phyloP scores from a whole-genome alignment of 2,888 invertebrate species.

The Dicyrtoma fusca region DNA sequence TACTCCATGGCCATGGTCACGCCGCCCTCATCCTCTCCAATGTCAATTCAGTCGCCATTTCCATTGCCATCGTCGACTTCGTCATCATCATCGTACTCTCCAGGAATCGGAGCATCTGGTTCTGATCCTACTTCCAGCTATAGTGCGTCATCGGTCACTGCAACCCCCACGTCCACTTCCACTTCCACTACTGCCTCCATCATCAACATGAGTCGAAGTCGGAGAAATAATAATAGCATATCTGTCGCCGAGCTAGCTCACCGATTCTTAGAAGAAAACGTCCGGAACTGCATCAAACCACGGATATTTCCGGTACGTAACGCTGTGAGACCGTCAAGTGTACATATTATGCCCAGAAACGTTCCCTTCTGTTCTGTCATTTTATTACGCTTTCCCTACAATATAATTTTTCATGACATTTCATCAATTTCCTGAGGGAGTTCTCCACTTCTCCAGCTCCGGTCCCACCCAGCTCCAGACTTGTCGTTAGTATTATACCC shows the following conservation, averaged over 20 bases:
- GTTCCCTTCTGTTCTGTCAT: slow-evolving; percentile 44
- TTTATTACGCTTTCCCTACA: slow-evolving; percentile 52
- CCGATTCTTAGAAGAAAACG: slow-evolving; percentile 54
- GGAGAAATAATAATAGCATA: neutral
- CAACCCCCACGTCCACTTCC: slow-evolving; percentile 39
- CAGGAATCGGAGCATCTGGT: no score
- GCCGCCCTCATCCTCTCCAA: neutral
- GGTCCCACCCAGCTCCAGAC: neutral
- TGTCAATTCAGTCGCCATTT: neutral
- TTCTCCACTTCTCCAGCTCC: slow-evolving; percentile 8
- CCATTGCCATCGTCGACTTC: slow-evolving; percentile 1
- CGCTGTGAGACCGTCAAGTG: neutral
- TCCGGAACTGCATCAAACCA: slow-evolving; percentile 54
- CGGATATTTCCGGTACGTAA: slow-evolving; percentile 56
- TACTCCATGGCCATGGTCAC: slow-evolving; percentile 18
- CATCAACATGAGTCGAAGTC: neutral
- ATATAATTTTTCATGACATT: slow-evolving; percentile 56
- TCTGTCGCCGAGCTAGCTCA: slow-evolving; percentile 49
- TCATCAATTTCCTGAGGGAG: slow-evolving; percentile 55
- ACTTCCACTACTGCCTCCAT: slow-evolving; percentile 25
- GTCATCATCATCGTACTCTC: neutral
- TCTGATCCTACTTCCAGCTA: no score
- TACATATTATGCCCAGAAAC: neutral
- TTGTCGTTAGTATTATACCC: neutral
- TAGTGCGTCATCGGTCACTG: neutral